Conservation (phyloP, 1,140 invertebrate species). For the Apis laboriosa region DNA sequence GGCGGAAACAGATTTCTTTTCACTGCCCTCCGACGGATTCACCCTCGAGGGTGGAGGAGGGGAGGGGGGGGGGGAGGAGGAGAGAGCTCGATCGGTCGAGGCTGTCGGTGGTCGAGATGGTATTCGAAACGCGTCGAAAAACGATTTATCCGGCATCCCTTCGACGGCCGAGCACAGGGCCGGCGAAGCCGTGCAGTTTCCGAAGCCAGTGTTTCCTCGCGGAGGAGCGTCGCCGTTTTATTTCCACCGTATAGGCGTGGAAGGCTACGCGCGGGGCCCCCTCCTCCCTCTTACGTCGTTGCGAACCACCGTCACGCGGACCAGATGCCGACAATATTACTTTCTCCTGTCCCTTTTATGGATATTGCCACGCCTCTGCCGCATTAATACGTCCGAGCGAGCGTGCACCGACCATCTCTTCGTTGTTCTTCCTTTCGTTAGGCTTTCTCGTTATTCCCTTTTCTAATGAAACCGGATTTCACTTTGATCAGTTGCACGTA, state of each 20-base stretch:
- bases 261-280: too few species aligned
- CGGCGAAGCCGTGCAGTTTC: background rate
- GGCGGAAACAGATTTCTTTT: slow-evolving; percentile 69
- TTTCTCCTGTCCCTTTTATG: slow-evolving; percentile 78
- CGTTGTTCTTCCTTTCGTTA: background rate
- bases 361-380: slow-evolving; percentile 75
- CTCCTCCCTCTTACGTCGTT: background rate
- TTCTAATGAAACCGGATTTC: background rate
- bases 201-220: slow-evolving; percentile 23
- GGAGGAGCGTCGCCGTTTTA: slow-evolving; percentile 53
- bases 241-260: slow-evolving; percentile 26
- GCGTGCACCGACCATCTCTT: background rate
- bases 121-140: slow-evolving; percentile 68
- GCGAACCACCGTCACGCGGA: slow-evolving; percentile 53
- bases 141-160: slow-evolving; percentile 59
- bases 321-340: slow-evolving; percentile 79
- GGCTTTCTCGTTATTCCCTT: background rate
- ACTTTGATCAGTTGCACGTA: background rate
- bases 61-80: too few species aligned
- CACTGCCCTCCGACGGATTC: slow-evolving; percentile 54
- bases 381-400: slow-evolving; percentile 48
- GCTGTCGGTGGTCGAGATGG: background rate
- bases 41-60: background rate
- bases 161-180: slow-evolving; percentile 3
- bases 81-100: too few species aligned